Base-by-base conservation (phyloP, 2,797 vertebrate genomes). In the Pempheris klunzingeri region DNA sequence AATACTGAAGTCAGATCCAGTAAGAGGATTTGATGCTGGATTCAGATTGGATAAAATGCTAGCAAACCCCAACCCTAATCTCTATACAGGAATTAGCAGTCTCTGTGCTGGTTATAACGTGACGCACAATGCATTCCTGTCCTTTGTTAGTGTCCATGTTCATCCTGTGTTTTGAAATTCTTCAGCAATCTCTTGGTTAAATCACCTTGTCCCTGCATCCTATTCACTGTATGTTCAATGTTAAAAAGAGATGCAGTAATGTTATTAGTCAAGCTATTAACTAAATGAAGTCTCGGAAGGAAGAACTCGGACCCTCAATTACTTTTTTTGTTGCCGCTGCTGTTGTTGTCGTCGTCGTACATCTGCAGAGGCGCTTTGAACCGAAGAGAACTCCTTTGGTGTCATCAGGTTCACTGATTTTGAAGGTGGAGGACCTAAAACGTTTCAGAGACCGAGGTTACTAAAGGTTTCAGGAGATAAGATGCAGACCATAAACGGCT, bases 401-500 rank as follows among this genome's bases (percentile, higher is more conserved):
- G 72, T 75, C 32, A 62, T 36, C 57, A 44, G 22, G 60, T 74
- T 80, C 24, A 30, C 38, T 43, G 32, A 64, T 64, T 58, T 32
- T 20, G 5, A 60, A 34, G 32, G 53, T 26, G 9, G 9, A 55
- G 4, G 58, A 74, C 30, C 22, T 36, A 46, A 67, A 59, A 44
- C 36, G 18, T 10, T 74, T 41, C 24, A 17, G 38, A 66, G 39
- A 59, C 52, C n/a, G n/a, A n/a, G n/a, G n/a, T n/a, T n/a, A n/a
- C n/a, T n/a, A 53, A 53, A 24, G 54, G 62, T 73, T 30, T 54
- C n/a, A 28, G 46, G 55, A 80, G 77, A 88, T 84, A 64, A 75
- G 68, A 68, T 62, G 59, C n/a, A 47, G 18, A 17, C 32, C 36
- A 77, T 74, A 66, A 83, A 85, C 17, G 0, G 14, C 4, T 20